A percentile compares a stretch with the other conserved stretches of the same genome.
These are phyloP conservation scores for Parasteatoda tepidariorum DNA, from an alignment of 1,140 invertebrate genomes.

Conservation along the genomic window DNA sequence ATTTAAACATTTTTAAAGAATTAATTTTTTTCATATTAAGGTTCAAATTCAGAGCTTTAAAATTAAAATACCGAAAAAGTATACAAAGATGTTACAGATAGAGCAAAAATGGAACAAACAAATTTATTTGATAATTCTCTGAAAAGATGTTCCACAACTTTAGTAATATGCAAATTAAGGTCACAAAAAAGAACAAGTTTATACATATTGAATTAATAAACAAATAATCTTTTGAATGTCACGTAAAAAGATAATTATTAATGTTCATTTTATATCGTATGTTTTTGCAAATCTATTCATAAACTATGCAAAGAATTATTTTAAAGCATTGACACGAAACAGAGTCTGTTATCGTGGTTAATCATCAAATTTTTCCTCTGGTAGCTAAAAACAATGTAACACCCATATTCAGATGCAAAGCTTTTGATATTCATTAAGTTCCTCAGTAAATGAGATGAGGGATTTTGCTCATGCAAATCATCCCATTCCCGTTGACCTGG, in stretches of 20 bases:
- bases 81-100: too few relatives aligned
- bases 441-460: not conserved
- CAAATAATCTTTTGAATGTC: not conserved
- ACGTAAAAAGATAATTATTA: not conserved
- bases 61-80: too few relatives aligned
- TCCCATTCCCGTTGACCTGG: conserved; percentile 21
- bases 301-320: not conserved
- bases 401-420: conserved; percentile 35
- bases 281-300: not conserved
- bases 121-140: too few relatives aligned
- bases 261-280: not conserved
- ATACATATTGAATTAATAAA: too few relatives aligned
- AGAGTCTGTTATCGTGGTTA: conserved; percentile 3
- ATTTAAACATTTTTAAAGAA: too few relatives aligned
- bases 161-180: too few relatives aligned
- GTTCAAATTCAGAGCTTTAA: too few relatives aligned
- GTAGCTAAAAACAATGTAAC: conserved; percentile 31
- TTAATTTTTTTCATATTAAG: too few relatives aligned
- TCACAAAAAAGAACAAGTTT: too few relatives aligned
- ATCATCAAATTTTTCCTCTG: conserved; percentile 17
- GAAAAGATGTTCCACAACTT: too few relatives aligned
- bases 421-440: conserved; percentile 9
- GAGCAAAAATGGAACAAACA: too few relatives aligned
- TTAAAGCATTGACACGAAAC: conserved; percentile 22
- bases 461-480: conserved; percentile 43